Base-by-base conservation (phyloP, 2,113 vertebrate genomes). In the Hydrolagus affinis region DNA sequence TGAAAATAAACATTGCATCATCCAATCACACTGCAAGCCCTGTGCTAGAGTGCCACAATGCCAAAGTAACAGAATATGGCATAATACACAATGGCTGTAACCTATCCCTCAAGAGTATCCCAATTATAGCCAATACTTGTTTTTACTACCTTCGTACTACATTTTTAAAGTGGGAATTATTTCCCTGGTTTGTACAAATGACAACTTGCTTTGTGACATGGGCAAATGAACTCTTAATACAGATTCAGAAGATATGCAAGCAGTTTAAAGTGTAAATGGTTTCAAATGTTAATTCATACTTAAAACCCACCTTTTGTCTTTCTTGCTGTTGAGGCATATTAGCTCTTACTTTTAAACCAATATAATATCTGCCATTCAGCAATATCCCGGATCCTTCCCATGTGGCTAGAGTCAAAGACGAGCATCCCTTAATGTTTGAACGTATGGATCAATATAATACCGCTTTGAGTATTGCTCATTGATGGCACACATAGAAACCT, bases 1-100 rank as follows among this genome's bases (percentile, higher is more conserved):
- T 44, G 6, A 44, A 44, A 44, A n/a, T 57, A 28, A 59, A 77
- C 56, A 77, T 4, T 3, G 56, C 17, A 78, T 60, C 75, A 12
- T 25, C 8, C 4, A 21, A 78, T 23, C 21, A 6, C 44, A 3
- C n/a, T 59, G 8, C 57, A 60, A 59, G n/a, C 4, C 1, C n/a
- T 14, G 75, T 1, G 1, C 11, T 60, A 78, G 9, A 8, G 57
- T 75, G 19, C 3, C 56, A 75, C 8, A 75, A 9, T 75, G 12
- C n/a, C 56, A 28, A 75, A 73, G 71, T 75, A 17, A 75, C 75
- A 78, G 75, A 44, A 78, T 60, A 14, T 23, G n/a, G n/a, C 12
- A 77, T 57, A 21, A 59, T 77, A n/a, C 75, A 77, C 44, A 11
- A 8, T 57, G 56, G 10, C 11, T 57, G 56, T 77, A 59, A 74